phyloP scores from a whole-genome alignment of 2,888 invertebrate species.

The Osmoderma eremita region DNA sequence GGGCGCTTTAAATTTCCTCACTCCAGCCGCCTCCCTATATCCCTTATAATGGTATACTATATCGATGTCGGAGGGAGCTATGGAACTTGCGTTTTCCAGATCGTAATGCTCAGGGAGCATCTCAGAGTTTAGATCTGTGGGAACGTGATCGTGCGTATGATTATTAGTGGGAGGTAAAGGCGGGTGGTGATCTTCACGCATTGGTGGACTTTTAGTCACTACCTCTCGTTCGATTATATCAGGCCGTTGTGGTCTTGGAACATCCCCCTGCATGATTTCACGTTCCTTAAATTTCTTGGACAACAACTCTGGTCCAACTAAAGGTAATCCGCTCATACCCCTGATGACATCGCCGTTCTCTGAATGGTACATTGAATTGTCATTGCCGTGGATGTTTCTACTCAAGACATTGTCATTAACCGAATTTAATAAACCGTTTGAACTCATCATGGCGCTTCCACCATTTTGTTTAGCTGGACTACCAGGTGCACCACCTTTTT shows the following conservation, averaged over 20 bases:
- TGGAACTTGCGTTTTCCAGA: constrained; percentile 95
- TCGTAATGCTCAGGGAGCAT: constrained; percentile 90
- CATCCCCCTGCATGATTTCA: constrained; percentile 77
- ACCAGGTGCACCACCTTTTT: constrained; percentile 77
- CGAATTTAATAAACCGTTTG: constrained; percentile 74
- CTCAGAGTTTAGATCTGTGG: constrained; percentile 80
- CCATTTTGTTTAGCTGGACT: constrained; percentile 81
- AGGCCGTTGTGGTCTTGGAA: constrained; percentile 84
- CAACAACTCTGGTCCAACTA: constrained; percentile 86
- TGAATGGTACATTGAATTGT: constrained; percentile 75
- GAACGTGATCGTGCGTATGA: constrained; percentile 78
- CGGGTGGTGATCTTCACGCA: constrained; percentile 81
- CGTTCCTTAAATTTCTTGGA: constrained; percentile 91
- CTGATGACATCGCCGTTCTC: constrained; percentile 80
- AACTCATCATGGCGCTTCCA: constrained; percentile 74
- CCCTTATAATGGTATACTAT: constrained; percentile 97
- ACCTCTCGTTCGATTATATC: constrained; percentile 94
- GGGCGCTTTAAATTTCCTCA: constrained; percentile 88
- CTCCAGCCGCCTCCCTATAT: constrained; percentile 84
- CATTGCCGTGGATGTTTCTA: constrained; percentile 75
- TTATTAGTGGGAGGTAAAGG: constrained; percentile 81
- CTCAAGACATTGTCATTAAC: constrained; percentile 77
- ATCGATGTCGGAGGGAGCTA: constrained; percentile 97
- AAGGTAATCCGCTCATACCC: constrained; percentile 79
- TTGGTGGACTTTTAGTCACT: constrained; percentile 83